These are phyloP conservation scores for Cataglyphis livida DNA, from an alignment of 2,888 invertebrate species.

Conservation along the genomic window DNA sequence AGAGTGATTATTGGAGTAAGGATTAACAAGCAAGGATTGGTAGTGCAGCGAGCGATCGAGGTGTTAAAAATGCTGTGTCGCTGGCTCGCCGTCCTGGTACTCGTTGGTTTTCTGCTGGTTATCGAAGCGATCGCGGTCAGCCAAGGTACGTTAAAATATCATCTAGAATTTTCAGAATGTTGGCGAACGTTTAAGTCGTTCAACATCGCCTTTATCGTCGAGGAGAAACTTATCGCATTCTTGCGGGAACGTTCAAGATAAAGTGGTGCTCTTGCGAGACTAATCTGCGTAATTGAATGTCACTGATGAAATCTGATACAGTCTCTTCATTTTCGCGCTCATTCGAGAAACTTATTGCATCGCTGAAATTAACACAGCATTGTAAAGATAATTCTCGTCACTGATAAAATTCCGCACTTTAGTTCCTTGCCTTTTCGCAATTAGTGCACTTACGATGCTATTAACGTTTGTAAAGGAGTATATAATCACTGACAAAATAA, in stretches of 20 bases:
- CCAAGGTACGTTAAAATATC: conserved; percentile 76
- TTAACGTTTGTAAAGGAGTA: not conserved
- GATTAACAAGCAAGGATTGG: conserved; percentile 13
- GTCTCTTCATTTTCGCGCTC: not conserved
- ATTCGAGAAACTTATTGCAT: not conserved
- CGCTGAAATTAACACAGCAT: conserved; percentile 8
- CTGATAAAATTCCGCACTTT: not conserved
- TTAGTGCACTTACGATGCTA: not conserved
- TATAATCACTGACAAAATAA: not conserved
- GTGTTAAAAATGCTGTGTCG: conserved; percentile 82
- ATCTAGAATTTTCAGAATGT: conserved; percentile 51
- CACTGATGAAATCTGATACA: conserved; percentile 31
- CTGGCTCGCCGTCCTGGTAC: conserved; percentile 73
- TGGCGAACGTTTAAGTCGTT: conserved; percentile 34
- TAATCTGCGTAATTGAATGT: conserved; percentile 45
- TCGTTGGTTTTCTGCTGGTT: conserved; percentile 79
- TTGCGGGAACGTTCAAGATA: conserved; percentile 35
- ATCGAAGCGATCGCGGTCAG: conserved; percentile 79
- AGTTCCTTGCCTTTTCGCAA: not conserved
- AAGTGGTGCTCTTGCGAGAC: conserved; percentile 5
- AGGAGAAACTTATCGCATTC: conserved; percentile 35
- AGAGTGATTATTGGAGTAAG: conserved; percentile 17
- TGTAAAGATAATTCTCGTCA: not conserved
- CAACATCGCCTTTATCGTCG: not conserved
- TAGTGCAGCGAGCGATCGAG: conserved; percentile 63